Base-by-base conservation (phyloP, 2,888 invertebrate species). In the Drosophila picticornis region DNA sequence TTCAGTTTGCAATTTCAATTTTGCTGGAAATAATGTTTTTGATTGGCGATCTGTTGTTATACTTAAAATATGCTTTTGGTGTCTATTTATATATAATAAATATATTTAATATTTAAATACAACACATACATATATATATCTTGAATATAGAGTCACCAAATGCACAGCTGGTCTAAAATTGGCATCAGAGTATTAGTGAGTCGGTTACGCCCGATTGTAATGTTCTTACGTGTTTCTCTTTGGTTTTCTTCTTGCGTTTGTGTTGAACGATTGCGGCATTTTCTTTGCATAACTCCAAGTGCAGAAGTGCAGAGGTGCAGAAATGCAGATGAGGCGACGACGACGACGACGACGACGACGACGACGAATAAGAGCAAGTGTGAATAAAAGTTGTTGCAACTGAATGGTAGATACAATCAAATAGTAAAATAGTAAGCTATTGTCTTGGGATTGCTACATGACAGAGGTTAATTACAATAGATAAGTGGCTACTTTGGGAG, bases 231-330 rank as follows among this genome's bases (percentile, higher is more conserved):
- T 74, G 46, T 51, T 50, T 38, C 27, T 22, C 48, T 31, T 56
- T 13, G n/a, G 16, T 60, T 77, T 83, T 52, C 52, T 43, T 51
- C 60, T 55, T 38, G 50, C 43, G 46, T 38, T 46, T 46, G 52
- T 55, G 16, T 58, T 36, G 11, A 10, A 70, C 60, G 62, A 67
- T 75, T 84, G 84, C 77, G 66, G 80, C 57, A 72, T 80, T 72
- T 72, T 66, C 66, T 51, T 77, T 81, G 81, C 78, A 81, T 81
- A 78, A 78, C 81, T 50, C 55, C 22, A 22, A 46, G 16, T 36
- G 36, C 34, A 53, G 13, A 46, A 53, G 10, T 34, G 53, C 34
- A 53, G 13, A 46, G 34, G 10, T 34, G 53, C 55, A 36, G 25
- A 61, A 56, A 75, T 75, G 64, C 66, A 80, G 64, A 64, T 62